Base-by-base conservation (phyloP, 2,888 invertebrate genomes). In the Allygus modestus region DNA sequence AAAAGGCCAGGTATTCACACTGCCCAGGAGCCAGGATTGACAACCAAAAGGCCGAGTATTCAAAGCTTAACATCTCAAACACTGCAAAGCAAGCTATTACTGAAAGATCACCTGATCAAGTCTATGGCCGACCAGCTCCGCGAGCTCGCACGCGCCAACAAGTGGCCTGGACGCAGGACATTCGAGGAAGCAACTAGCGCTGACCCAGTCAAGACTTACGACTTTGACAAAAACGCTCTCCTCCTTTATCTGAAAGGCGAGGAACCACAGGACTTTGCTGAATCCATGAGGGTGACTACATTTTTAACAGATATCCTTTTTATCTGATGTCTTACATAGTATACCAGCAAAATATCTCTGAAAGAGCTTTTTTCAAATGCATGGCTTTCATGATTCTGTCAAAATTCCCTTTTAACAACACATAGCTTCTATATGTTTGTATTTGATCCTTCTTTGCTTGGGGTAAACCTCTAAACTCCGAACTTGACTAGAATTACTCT, bases 91-190 rank as follows among this genome's bases (percentile, higher is more conserved):
- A 82, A 82, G 28, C 43, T 69, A n/a, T 9, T 43, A 20, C 46
- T 71, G 20, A 82, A 82, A 15, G 82, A 82, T 46, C 82, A 82
- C 71, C 51, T 82, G 58, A 82, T 82, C 71, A 82, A 71, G 15
- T 26, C 82, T 0, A 69, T 82, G 69, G 82, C 82, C 9, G 82
- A 82, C 31, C 43, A 65, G 33, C 28, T 82, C 17, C 37, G 37
- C 28, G 69, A 69, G n/a, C n/a, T 82, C 11, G 23, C 43, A 4
- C 69, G 37, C 23, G n/a, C 31, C 37, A 71, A 71, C 26, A 23
- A 43, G n/a, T 82, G 43, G 82, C 41, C 82, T 17, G 41, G 51
- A 1, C 65, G 51, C 31, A n/a, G 31, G 37, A 17, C 15, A 15
- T 31, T 65, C 15, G 28, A 43, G 51, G 69, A 15, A 15, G 43